Evolutionary conservation across 2,797 vertebrate species (phyloP), one percentile per base, ranked within the genome.

Genomic region (Xenentodon cancila): DNA sequence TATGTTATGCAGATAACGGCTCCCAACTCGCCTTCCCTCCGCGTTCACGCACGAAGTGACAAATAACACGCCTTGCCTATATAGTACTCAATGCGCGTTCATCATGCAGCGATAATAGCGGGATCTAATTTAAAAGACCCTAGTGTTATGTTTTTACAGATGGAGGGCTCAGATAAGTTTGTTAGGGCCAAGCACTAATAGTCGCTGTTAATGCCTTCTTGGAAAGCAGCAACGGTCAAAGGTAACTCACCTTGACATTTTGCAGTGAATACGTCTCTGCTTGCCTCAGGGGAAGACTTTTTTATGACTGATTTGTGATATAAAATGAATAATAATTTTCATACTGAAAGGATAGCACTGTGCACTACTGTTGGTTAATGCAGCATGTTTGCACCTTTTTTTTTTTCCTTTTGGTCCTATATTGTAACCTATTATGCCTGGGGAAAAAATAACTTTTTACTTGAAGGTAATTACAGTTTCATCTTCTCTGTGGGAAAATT

Each of bases 221-320:
- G 77, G 87, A 90, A 89, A 79, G 70, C 27, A 50, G 63, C 44
- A 4, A 47, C 73, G 77, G 73, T 86, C 79, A 77, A 55, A 27
- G 44, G 34, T 68, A 88, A 91, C 62, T 76, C 68, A 85, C 89
- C 88, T 89, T 89, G 86, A 90, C 89, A 84, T 75, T 72, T 73
- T 74, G 64, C 82, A 88, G 87, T 85, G 68, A 62, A 84, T 81
- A 75, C 79, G 79, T 84, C 65, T 16, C 46, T 75, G 77, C 16
- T 40, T 27, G 80, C 75, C 70, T 71, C 20, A 22, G 47, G 77
- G 86, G 90, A 88, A 86, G 80, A 66, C 37, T 57, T 82, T 84
- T 57, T 87, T 79, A 74, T 85, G 70, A 59, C 60, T 77, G 50
- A 59, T 51, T 68, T 55, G 47, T 21, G 30, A 37, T 27, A 19